Base-by-base conservation (phyloP, 1,140 invertebrate genomes). In the Zophobas atratus region DNA sequence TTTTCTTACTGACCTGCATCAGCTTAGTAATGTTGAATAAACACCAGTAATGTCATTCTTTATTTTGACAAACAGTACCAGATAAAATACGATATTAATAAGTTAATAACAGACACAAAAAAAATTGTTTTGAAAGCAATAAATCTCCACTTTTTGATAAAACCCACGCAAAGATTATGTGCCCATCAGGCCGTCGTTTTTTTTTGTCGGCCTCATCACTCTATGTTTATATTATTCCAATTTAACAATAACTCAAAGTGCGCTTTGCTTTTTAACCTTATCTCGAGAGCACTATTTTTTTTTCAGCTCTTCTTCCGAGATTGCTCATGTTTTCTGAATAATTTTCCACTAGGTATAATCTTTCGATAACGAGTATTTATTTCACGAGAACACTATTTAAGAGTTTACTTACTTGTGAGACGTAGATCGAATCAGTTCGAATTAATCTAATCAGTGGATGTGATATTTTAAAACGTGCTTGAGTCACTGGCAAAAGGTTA, bases 331-430 rank as follows among this genome's bases (percentile, higher is more conserved):
- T 67, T 67, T 67, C 41, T 75, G 56, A 77, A 77, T 72, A 80
- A 77, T 80, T 80, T 80, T 80, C 79, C 79, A 80, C 55, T 74
- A 67, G 60, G 60, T 75, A 48, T 60, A 49, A 75, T 57, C 55
- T 41, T 38, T 41, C 35, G 49, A 75, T 57, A 75, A 57, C 36
- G 73, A 75, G 76, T 75, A 80, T 75, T 77, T 70, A 77, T 46
- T 75, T n/a, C 39, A 75, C 46, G 20, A 75, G 57, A 20, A 70
- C 74, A 48, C 70, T 35, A 20, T 56, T n/a, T 70, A 60, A 39
- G 49, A 70, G 75, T 80, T 77, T 75, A 80, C 51, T 73, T 51
- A 41, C 39, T 43, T 72, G 60, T 35, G 67, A 46, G 41, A 36
- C 32, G 34, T 20, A 46, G 60, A 67, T 67, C 60, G 60, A 67